Evolutionary conservation across 2,888 invertebrate species (phyloP).

Genomic region (Odontocolon sp.): DNA sequence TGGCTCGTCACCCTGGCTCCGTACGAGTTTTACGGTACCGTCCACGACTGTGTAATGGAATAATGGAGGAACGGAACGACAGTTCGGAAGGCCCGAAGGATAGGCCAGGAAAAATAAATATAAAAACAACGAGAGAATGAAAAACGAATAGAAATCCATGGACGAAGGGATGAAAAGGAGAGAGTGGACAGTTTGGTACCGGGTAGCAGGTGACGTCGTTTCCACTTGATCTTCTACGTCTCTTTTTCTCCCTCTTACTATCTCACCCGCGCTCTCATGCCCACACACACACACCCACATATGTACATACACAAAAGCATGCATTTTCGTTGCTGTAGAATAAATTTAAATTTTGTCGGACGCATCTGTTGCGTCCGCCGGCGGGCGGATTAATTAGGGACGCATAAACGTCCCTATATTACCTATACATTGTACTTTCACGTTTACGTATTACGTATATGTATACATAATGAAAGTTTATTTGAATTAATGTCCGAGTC

Average conservation of each 20-base stretch:
- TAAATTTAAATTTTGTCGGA: slow-evolving; percentile 74
- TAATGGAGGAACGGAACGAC: slow-evolving; percentile 63
- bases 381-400: slow-evolving; percentile 73
- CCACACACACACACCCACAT: not conserved
- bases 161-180: slow-evolving; percentile 35
- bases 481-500: slow-evolving; percentile 46
- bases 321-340: slow-evolving; percentile 60
- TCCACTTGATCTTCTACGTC: slow-evolving; percentile 54
- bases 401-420: slow-evolving; percentile 61
- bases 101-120: slow-evolving; percentile 26
- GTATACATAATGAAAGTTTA: slow-evolving; percentile 25
- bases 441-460: slow-evolving; percentile 1
- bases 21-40: slow-evolving; percentile 55
- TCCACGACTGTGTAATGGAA: slow-evolving; percentile 64
- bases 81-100: slow-evolving; percentile 32
- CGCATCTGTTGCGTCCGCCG: slow-evolving; percentile 72
- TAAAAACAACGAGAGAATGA: slow-evolving; percentile 3
- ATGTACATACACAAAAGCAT: not conserved
- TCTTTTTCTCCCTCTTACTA: slow-evolving; percentile 17
- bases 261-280: slow-evolving; percentile 6
- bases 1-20: slow-evolving; percentile 21
- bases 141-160: slow-evolving; percentile 10
- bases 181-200: slow-evolving; percentile 51
- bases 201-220: slow-evolving; percentile 74
- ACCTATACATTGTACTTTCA: too few species aligned